Evolutionary conservation across 2,888 invertebrate species (phyloP), one percentile per base, ranked within the genome.

Genomic region (Camptogramma bilineatum): DNA sequence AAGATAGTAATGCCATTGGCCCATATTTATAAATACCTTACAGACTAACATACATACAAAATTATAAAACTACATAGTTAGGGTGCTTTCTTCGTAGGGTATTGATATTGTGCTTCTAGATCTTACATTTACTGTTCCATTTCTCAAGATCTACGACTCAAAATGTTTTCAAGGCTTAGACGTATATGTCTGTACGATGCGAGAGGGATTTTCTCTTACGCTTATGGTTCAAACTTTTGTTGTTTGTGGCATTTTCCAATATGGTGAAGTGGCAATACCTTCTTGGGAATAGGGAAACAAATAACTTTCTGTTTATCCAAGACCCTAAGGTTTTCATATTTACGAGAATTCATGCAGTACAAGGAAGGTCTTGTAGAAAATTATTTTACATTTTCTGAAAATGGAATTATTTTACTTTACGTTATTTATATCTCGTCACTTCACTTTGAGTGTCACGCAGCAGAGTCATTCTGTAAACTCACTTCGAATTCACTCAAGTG

Each of bases 81-180:
- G n/a, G n/a, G n/a, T n/a, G n/a, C n/a, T n/a, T n/a, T n/a, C n/a
- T n/a, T n/a, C n/a, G n/a, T n/a, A n/a, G n/a, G n/a, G n/a, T n/a
- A n/a, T n/a, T n/a, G n/a, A 28, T 8, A 5, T 28, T 28, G 5
- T 7, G 28, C 28, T 28, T 28, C 28, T 28, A 5, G 28, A 28
- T 28, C 34, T 3, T 18, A 28, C 31, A 19, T 53, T 24, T 59
- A 64, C 59, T 47, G 47, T 39, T 51, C 13, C 24, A 34, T 64
- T 55, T 52, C 47, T 55, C 28, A 10, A 44, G 48, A 56, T 46
- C 59, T 51, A 48, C 52, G 46, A 21, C 63, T 58, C 44, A 34
- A 53, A 53, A 50, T 48, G 63, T 54, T 59, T 61, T 52, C n/a
- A 55, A 64, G 50, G 63, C 58, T 63, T 54, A 47, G 48, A 24